Conservation (phyloP, 2,797 vertebrate genomes). For the Xerus rutilus region DNA sequence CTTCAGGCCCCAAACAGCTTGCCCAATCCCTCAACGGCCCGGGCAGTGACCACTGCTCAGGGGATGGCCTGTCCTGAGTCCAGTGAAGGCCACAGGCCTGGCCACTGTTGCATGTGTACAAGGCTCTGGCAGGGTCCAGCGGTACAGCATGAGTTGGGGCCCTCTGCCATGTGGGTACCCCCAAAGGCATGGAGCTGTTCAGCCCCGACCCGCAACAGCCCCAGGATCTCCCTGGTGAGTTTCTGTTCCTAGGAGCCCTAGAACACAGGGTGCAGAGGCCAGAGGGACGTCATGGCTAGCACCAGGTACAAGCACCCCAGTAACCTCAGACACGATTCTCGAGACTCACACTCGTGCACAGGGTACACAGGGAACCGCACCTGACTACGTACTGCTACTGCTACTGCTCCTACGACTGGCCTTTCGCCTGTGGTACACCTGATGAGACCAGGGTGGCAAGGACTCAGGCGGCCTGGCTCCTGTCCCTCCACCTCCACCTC, state of each 20-base stretch:
- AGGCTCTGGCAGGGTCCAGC: neutral
- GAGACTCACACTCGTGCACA: fast-evolving
- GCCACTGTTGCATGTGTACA: neutral
- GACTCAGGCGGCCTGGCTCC: fast-evolving
- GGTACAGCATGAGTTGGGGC: neutral
- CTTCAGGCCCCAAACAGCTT: neutral
- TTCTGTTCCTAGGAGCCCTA: neutral
- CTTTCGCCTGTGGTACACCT: neutral
- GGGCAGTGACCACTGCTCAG: fast-evolving
- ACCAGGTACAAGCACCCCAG: neutral
- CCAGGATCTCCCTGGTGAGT: neutral
- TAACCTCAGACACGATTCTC: fast-evolving
- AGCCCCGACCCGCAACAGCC: neutral
- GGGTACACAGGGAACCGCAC: fast-evolving
- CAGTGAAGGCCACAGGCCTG: neutral
- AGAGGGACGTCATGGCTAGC: too few relatives aligned
- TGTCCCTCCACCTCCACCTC: too few relatives aligned
- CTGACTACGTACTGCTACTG: too few relatives aligned
- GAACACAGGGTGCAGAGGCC: fast-evolving
- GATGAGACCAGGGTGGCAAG: fast-evolving
- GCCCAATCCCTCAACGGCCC: fast-evolving
- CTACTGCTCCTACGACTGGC: too few relatives aligned
- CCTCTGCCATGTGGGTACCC: neutral
- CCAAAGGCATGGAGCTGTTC: fast-evolving
- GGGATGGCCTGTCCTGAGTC: neutral